Evolutionary conservation across 2,113 vertebrate genomes (phyloP), one percentile per base, ranked within the genome.

Genomic region (Serranochromis macrocephalus): DNA sequence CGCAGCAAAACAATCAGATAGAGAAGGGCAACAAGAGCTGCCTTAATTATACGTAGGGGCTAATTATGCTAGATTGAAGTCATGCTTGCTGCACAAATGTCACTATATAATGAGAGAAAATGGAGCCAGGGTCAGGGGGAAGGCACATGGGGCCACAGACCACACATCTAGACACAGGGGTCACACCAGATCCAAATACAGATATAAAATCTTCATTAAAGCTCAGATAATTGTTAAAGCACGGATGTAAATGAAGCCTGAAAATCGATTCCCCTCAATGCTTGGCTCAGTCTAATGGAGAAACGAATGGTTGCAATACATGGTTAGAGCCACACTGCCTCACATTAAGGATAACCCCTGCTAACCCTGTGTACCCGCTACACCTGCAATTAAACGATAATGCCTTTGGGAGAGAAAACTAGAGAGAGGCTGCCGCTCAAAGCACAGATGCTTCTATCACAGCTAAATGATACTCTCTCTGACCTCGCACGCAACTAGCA

Each of bases 331-430:
- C 49, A 29, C 9, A 57, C 47, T n/a, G 82, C 86, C 51, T 26
- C 82, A 24, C 89, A 92, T 94, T 91, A 86, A 13, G 89, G 86
- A 85, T 94, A 91, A 94, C 93, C 89, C 82, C 16, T 63, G 82
- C 84, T 91, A 38, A 92, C 91, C 93, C 87, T 5, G 45, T 83
- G 86, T 86, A 86, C 86, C 87, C 5, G 83, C 83, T 79, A 84
- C 86, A 92, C 88, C 92, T 91, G 92, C 93, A 94, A 94, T 94
- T 94, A 95, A 93, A 95, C 49, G 75, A 86, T 90, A 93, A 92
- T 92, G 87, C 87, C 81, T 90, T 33, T 29, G 82, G 90, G 89
- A 91, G 85, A 81, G 83, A 19, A 84, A 87, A 83, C 7, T 21
- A 14, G 82, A 85, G 85, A 82, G 86, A 85, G 55, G 53, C 71